These are phyloP conservation scores for Buceros bicornis DNA, from an alignment of 2,797 vertebrate species.

Conservation along the genomic window DNA sequence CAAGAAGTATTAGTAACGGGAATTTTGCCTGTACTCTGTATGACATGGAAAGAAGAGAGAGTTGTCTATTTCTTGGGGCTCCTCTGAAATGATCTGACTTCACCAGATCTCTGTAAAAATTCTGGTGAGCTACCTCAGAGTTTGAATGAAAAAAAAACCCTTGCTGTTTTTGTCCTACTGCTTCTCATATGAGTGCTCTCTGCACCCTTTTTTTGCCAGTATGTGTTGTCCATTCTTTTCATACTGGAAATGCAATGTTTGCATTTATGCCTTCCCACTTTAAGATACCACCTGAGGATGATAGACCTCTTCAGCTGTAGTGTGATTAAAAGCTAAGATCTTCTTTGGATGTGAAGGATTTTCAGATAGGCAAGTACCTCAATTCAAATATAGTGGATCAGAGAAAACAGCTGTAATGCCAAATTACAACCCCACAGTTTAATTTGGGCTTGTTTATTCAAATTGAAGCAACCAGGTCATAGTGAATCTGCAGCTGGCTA, in stretches of 20 bases:
- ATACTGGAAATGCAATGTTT: not conserved
- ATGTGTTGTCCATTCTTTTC: not conserved
- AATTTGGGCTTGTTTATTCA: not conserved
- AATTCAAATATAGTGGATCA: rapidly evolving
- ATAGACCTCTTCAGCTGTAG: not conserved
- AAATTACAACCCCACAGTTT: not conserved
- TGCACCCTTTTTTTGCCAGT: not conserved
- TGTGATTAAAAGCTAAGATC: not conserved
- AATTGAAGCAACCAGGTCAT: not conserved
- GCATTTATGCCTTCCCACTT: not conserved
- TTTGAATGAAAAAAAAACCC: not conserved
- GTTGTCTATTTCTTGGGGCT: not conserved
- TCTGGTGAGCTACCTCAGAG: not conserved
- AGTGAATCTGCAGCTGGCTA: not conserved
- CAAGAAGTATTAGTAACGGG: not conserved
- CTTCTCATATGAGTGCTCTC: not conserved
- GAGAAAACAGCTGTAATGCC: not conserved
- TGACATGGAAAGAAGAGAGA: not conserved
- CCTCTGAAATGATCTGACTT: not conserved
- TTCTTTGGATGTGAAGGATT: not conserved
- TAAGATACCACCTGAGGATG: rapidly evolving
- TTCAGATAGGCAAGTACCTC: not conserved
- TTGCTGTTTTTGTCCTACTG: not conserved
- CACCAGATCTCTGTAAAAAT: not conserved
- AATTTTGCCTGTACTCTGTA: not conserved